These are phyloP conservation scores for Hycleus cichorii DNA, from an alignment of 1,140 invertebrate genomes.

Conservation along the genomic window DNA sequence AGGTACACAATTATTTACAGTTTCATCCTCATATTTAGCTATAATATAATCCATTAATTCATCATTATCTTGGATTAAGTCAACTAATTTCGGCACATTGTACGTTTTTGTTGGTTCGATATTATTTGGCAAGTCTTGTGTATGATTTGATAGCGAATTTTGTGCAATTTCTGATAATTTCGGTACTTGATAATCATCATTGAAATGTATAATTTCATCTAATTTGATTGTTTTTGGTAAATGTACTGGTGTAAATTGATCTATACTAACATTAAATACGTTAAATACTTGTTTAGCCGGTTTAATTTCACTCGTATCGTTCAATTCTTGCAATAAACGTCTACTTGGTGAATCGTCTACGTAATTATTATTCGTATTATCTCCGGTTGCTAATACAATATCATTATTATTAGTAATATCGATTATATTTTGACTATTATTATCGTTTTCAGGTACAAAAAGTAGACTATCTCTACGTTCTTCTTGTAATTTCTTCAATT, in stretches of 20 bases:
- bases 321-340: conserved; percentile 32
- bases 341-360: conserved; percentile 20
- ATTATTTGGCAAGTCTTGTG: background rate
- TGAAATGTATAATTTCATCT: conserved; percentile 22
- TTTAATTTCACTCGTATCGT: conserved; percentile 31
- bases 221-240: conserved; percentile 21
- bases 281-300: conserved; percentile 38
- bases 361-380: conserved; percentile 10
- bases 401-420: background rate
- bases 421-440: conserved; percentile 26
- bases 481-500: conserved; percentile 47
- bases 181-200: conserved; percentile 17
- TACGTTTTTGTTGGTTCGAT: background rate
- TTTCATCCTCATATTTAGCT: conserved; percentile 1
- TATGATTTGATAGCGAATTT: background rate
- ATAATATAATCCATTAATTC: conserved; percentile 31
- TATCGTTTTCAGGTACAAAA: conserved; percentile 37
- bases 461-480: conserved; percentile 39
- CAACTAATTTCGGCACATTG: conserved; percentile 17
- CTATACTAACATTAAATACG: conserved; percentile 37
- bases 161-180: conserved; percentile 21
- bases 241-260: conserved; percentile 25
- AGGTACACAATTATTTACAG: background rate
- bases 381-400: background rate
- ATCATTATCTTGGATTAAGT: conserved; percentile 30